These are phyloP conservation scores for Whitmania pigra DNA, from an alignment of 1,140 invertebrate genomes.

Conservation along the genomic window DNA sequence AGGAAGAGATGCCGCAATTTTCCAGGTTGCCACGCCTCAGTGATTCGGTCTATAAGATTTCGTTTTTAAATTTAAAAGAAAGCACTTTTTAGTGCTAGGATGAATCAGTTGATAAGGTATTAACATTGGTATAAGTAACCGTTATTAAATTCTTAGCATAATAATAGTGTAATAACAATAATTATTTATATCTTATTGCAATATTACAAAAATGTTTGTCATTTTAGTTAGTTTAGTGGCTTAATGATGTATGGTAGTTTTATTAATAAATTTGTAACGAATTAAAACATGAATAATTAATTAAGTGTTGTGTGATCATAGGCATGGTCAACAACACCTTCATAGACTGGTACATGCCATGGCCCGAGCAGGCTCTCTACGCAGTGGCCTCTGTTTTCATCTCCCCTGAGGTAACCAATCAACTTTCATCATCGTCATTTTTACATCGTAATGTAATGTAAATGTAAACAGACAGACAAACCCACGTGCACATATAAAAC, in stretches of 20 bases:
- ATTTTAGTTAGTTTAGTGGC: too few relatives aligned
- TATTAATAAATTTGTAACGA: too few relatives aligned
- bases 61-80: too few relatives aligned
- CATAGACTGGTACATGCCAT: conserved; percentile 46
- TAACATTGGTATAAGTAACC: too few relatives aligned
- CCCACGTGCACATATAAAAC: background rate
- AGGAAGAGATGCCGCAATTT: conserved; percentile 44
- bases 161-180: too few relatives aligned
- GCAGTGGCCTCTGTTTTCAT: conserved; percentile 70
- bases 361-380: conserved; percentile 48
- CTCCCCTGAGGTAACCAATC: conserved; percentile 39
- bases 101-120: too few relatives aligned
- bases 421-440: background rate
- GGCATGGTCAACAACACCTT: conserved; percentile 44
- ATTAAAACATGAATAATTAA: background rate
- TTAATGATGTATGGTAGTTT: too few relatives aligned
- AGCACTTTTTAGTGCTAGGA: too few relatives aligned
- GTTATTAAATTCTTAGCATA: too few relatives aligned
- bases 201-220: too few relatives aligned
- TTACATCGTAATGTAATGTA: background rate
- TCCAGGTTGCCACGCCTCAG: conserved; percentile 33
- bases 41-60: background rate
- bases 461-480: background rate
- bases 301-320: conserved; percentile 17
- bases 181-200: too few relatives aligned